Conservation (phyloP, 1,140 invertebrate genomes). For the Diorhabda carinulata region DNA sequence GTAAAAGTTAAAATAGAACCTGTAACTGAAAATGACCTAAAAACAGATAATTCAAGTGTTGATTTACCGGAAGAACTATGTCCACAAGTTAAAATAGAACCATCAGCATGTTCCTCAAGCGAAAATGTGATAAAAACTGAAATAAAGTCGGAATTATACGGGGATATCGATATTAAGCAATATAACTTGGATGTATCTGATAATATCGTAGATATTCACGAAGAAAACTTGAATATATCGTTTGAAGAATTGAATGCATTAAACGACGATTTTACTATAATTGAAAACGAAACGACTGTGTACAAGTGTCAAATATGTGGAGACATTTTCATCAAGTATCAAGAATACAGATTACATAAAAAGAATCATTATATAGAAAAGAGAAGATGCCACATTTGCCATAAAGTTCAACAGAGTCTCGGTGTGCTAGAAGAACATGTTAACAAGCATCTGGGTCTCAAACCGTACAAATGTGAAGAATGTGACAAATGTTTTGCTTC, state of each 20-base stretch:
- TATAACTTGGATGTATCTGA: neutral
- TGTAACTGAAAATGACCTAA: too few relatives aligned
- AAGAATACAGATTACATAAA: constrained; percentile 31
- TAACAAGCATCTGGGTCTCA: constrained; percentile 62
- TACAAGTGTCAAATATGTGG: constrained; percentile 35
- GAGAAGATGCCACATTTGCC: constrained; percentile 46
- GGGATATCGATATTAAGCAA: neutral
- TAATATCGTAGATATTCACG: neutral
- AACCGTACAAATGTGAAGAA: constrained; percentile 61
- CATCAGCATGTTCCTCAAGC: neutral
- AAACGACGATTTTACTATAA: neutral
- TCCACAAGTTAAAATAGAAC: too few relatives aligned
- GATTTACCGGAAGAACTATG: too few relatives aligned
- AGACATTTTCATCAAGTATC: constrained; percentile 28
- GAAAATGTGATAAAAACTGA: neutral
- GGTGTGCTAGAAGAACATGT: constrained; percentile 61
- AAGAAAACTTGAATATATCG: neutral
- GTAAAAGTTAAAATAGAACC: too few relatives aligned
- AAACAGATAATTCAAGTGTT: too few relatives aligned
- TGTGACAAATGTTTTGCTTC: constrained; percentile 60
- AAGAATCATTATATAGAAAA: constrained; percentile 45
- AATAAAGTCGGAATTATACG: neutral
- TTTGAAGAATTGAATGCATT: neutral
- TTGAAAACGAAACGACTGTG: constrained; percentile 30
- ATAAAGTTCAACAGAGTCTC: constrained; percentile 43